Conservation (phyloP, 2,113 vertebrate genomes). For the Solea senegalensis region DNA sequence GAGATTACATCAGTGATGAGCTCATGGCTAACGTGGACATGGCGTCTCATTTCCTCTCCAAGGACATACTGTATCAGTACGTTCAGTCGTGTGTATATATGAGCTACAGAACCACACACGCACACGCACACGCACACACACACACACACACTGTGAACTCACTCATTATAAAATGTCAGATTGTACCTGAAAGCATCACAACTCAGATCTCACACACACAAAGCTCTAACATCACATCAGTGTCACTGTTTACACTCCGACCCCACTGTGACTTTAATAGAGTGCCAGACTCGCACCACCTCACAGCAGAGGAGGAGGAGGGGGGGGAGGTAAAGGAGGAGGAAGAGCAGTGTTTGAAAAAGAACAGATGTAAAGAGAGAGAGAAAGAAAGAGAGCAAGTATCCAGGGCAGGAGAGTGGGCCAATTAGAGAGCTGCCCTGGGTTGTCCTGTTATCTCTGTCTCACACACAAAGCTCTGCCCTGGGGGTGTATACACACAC, state of each 20-base stretch:
- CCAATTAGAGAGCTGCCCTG: constrained; percentile 71
- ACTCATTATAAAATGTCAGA: neutral
- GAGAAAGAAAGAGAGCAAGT: constrained; percentile 22
- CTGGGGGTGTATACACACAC: constrained; percentile 34
- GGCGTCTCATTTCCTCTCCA: no score
- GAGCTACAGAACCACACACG: neutral
- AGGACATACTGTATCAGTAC: no score
- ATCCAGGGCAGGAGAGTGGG: constrained; percentile 58
- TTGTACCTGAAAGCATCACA: neutral
- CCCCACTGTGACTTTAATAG: neutral
- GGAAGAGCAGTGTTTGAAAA: neutral
- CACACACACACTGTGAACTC: neutral
- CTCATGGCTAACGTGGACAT: no score
- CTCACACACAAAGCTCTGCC: constrained; percentile 57
- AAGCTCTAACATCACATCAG: neutral
- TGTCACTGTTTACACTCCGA: neutral
- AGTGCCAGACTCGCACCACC: neutral
- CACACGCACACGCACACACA: constrained; percentile 6
- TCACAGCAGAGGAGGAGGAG: neutral
- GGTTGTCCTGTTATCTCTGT: constrained; percentile 70
- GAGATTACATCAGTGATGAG: no score
- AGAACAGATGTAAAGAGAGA: constrained; percentile 14
- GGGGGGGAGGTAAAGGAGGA: neutral
- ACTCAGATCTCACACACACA: neutral
- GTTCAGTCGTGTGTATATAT: no score